Evolutionary conservation across 2,797 vertebrate species (phyloP).

Genomic region (Sebastes jordani): DNA sequence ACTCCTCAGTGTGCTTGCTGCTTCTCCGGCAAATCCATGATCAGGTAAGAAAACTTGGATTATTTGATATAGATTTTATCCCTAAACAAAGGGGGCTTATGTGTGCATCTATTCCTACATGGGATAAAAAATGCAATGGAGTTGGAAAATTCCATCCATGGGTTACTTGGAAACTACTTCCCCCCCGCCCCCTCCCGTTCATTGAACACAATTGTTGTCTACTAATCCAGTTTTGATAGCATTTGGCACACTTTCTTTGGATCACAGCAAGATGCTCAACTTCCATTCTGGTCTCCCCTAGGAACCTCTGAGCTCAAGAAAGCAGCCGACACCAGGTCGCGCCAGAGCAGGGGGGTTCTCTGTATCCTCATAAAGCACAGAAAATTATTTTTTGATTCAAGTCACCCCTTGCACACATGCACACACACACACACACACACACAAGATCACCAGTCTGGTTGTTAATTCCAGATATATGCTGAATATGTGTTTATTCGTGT

Average conservation of each 20-base stretch:
- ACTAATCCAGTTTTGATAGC: slow-evolving; percentile 89
- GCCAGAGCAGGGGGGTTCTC: slow-evolving; percentile 73
- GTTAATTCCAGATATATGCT: slow-evolving; percentile 64
- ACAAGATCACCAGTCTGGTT: slow-evolving; percentile 36
- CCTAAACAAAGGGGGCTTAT: slow-evolving; percentile 33
- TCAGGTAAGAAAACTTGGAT: background rate
- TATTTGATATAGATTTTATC: slow-evolving; percentile 19
- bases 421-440: background rate
- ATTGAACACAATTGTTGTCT: slow-evolving; percentile 84
- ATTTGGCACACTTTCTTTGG: slow-evolving; percentile 89
- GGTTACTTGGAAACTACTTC: slow-evolving; percentile 83
- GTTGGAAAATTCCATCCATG: slow-evolving; percentile 79
- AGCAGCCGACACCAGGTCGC: slow-evolving; percentile 79
- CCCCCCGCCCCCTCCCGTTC: slow-evolving; percentile 71
- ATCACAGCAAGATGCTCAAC: slow-evolving; percentile 86
- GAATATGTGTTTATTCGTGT: slow-evolving; percentile 69
- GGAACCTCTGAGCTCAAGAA: slow-evolving; percentile 83
- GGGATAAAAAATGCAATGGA: slow-evolving; percentile 54
- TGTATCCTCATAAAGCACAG: slow-evolving; percentile 70
- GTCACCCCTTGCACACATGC: slow-evolving; percentile 56
- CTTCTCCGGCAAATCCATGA: background rate
- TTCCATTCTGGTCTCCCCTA: slow-evolving; percentile 86
- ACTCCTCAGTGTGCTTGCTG: background rate
- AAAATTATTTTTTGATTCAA: slow-evolving; percentile 79
- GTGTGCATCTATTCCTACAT: slow-evolving; percentile 43